Evolutionary conservation across 2,113 vertebrate species (phyloP), one percentile per base, ranked within the genome.

Genomic region (Astur gentilis): DNA sequence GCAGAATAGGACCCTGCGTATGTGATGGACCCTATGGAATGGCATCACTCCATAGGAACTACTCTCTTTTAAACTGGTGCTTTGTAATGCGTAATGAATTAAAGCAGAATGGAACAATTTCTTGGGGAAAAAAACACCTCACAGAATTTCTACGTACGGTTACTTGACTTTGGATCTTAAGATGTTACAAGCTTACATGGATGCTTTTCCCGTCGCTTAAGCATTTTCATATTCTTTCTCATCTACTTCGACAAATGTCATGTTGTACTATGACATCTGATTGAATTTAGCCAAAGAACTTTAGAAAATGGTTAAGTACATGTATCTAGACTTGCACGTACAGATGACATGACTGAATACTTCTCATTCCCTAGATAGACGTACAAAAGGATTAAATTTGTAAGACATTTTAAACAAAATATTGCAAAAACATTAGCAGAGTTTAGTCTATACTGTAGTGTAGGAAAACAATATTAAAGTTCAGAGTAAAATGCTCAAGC

Each of bases 201-300:
- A 42, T 72, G 13, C 7, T 87, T 93, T 90, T 71, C 11, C 16
- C 4, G 4, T 47, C n/a, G 42, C 80, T 80, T 18, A 93, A 83
- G 10, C 14, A 61, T 80, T 95, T 93, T 90, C 22, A 38, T 42
- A 10, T 89, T 81, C 65, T 86, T 88, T 91, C 64, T 78, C 16
- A 40, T 45, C 20, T 76, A 2, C 52, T 88, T 72, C n/a, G 34
- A 77, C 11, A 70, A 36, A 77, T 36, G 3, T 29, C 4, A 16
- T 49, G 22, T n/a, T 47, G 16, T 69, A 13, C 31, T 52, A 13
- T 50, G 58, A 80, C 90, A 70, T 60, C 36, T 72, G 29, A 27
- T 23, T 36, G 11, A 80, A 83, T 92, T 65, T 86, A 83, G 31
- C 9, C 36, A 40, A 47, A 72, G 36, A 88, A 40, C 31, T 88